phyloP scores from a whole-genome alignment of 2,888 invertebrate genomes.

The Lampropteryx suffumata region DNA sequence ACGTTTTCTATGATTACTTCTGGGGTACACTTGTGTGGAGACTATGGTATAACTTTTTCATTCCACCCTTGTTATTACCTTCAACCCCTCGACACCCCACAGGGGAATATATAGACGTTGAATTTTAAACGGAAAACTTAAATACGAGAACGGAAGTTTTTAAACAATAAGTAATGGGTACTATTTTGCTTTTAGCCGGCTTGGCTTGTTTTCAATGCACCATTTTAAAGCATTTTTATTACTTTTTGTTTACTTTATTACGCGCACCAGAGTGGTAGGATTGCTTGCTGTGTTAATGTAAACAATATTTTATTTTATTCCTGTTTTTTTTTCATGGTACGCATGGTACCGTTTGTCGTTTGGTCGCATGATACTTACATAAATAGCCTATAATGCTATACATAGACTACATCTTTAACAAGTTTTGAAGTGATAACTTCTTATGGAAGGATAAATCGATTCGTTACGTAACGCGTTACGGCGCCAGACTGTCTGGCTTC shows the following conservation, averaged over 20 bases:
- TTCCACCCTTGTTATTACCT: slow-evolving; percentile 32
- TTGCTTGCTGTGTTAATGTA: background rate
- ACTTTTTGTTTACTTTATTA: slow-evolving; percentile 1
- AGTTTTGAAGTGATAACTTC: too few relatives aligned
- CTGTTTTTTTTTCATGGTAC: too few relatives aligned
- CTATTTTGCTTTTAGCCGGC: slow-evolving; percentile 29
- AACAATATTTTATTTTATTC: too few relatives aligned
- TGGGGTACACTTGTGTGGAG: slow-evolving; percentile 16
- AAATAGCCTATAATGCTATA: too few relatives aligned
- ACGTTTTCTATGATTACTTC: background rate
- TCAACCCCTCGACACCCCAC: slow-evolving; percentile 14
- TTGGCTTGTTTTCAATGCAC: slow-evolving; percentile 20
- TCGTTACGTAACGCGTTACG: too few relatives aligned
- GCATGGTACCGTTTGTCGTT: too few relatives aligned
- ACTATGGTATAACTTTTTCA: slow-evolving; percentile 40
- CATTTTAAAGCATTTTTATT: slow-evolving; percentile 10
- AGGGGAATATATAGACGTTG: slow-evolving; percentile 34
- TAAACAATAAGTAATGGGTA: slow-evolving; percentile 46
- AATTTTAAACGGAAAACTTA: slow-evolving; percentile 53
- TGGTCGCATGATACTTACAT: too few relatives aligned
- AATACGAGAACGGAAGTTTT: slow-evolving; percentile 44
- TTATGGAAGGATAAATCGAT: too few relatives aligned
- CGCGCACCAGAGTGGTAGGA: too few relatives aligned
- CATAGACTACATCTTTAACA: too few relatives aligned
- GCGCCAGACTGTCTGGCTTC: too few relatives aligned